Conservation (phyloP, 2,888 invertebrate species). For the Caenorhabditis sp. region DNA sequence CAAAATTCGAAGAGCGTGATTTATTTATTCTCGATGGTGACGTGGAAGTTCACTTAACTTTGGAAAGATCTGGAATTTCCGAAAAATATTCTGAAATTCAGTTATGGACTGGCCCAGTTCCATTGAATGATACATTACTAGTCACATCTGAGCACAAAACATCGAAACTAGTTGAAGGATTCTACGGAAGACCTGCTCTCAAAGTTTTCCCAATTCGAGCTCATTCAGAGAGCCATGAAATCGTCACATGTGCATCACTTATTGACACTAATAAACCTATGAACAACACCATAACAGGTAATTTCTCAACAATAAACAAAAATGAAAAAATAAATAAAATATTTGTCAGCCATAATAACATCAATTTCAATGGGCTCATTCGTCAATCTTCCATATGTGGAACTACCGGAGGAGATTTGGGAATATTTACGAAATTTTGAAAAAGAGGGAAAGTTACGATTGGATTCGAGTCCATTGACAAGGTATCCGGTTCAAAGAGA, state of each 20-base stretch:
- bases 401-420: conserved; percentile 18
- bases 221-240: background rate
- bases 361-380: conserved; percentile 34
- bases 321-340: background rate
- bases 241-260: background rate
- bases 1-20: background rate
- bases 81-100: background rate
- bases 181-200: background rate
- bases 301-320: background rate
- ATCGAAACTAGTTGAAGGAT: background rate
- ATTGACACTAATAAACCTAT: background rate
- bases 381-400: conserved; percentile 19
- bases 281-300: background rate
- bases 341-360: conserved; percentile 14
- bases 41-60: background rate
- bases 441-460: conserved; percentile 12
- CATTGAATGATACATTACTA: background rate
- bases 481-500: conserved; percentile 5
- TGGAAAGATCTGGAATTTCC: background rate
- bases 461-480: conserved; percentile 3
- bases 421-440: conserved; percentile 18
- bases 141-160: background rate
- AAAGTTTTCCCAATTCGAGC: background rate
- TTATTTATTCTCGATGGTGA: background rate
- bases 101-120: background rate